A percentile compares a stretch with the other conserved stretches of the same genome.
These are phyloP conservation scores for Cranoglanis bouderius DNA, from an alignment of 2,113 vertebrate genomes.

Conservation along the genomic window DNA sequence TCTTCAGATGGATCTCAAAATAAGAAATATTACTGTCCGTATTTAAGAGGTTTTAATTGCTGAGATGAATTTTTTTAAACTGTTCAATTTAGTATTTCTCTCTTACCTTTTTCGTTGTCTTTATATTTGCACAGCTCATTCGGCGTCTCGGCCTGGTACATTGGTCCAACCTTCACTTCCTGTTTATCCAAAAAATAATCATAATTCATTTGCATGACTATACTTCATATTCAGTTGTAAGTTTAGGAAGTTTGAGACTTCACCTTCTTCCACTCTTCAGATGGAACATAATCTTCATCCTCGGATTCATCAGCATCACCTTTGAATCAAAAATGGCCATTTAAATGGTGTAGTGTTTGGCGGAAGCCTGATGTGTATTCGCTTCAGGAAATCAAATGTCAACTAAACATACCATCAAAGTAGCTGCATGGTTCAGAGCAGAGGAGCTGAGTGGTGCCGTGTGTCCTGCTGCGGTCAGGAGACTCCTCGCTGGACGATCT, in stretches of 20 bases:
- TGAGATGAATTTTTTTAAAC: background rate
- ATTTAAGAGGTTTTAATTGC: background rate
- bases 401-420: slow-evolving; percentile 86
- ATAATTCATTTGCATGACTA: slow-evolving; percentile 25
- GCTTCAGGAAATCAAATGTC: background rate
- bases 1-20: background rate
- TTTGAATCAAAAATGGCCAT: slow-evolving; percentile 69
- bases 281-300: slow-evolving; percentile 98
- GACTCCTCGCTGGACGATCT: slow-evolving; percentile 82
- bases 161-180: slow-evolving; percentile 99
- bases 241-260: background rate
- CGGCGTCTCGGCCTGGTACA: slow-evolving; percentile 98
- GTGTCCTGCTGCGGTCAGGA: slow-evolving; percentile 78
- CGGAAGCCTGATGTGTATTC: background rate
- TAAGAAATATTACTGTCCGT: background rate
- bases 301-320: slow-evolving; percentile 97
- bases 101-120: slow-evolving; percentile 91
- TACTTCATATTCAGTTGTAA: background rate
- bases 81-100: background rate
- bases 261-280: slow-evolving; percentile 99
- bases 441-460: slow-evolving; percentile 84
- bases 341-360: slow-evolving; percentile 57
- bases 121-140: slow-evolving; percentile 87
- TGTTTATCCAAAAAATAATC: slow-evolving; percentile 62
- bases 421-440: slow-evolving; percentile 88